These are phyloP conservation scores for Baccha elongata DNA, from an alignment of 2,888 invertebrate genomes.

Conservation along the genomic window DNA sequence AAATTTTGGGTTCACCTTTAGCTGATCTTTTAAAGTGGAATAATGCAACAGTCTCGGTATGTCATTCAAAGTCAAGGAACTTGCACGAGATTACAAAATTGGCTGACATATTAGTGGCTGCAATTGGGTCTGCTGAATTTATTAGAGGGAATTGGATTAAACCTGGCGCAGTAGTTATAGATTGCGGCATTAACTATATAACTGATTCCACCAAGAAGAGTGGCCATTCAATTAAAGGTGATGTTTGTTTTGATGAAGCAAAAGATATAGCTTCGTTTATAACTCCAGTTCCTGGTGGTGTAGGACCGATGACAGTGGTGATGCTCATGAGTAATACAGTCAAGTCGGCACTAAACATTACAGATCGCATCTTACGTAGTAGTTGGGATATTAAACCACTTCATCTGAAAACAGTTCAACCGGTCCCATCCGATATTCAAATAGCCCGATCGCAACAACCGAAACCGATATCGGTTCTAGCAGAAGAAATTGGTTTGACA, in stretches of 20 bases:
- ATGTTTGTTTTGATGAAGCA: conserved; percentile 94
- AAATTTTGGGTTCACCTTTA: conserved; percentile 98
- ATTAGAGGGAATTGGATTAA: conserved; percentile 98
- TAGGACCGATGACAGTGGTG: conserved; percentile 99
- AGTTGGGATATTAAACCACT: conserved; percentile 89
- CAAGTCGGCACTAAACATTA: conserved; percentile 88
- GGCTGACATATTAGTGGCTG: conserved; percentile 98
- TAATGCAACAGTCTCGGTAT: conserved; percentile 97
- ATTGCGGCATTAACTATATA: conserved; percentile 94
- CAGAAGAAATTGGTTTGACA: conserved; percentile 92
- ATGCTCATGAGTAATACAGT: conserved; percentile 98
- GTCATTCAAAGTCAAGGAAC: conserved; percentile 96
- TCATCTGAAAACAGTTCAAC: conserved; percentile 85
- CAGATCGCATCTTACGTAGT: conserved; percentile 83
- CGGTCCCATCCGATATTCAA: conserved; percentile 96
- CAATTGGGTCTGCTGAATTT: conserved; percentile 94
- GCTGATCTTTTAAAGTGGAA: conserved; percentile 97
- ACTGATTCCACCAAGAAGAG: conserved; percentile 82
- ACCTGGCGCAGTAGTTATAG: conserved; percentile 98
- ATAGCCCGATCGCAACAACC: conserved; percentile 95
- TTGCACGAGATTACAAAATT: conserved; percentile 87
- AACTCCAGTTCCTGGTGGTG: conserved; percentile 98
- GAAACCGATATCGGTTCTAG: conserved; percentile 90
- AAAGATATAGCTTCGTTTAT: conserved; percentile 91
- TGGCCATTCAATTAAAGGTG: conserved; percentile 95